Evolutionary conservation across 2,888 invertebrate species (phyloP), one percentile per base, ranked within the genome.

Genomic region (Rhogogaster chlorosoma): DNA sequence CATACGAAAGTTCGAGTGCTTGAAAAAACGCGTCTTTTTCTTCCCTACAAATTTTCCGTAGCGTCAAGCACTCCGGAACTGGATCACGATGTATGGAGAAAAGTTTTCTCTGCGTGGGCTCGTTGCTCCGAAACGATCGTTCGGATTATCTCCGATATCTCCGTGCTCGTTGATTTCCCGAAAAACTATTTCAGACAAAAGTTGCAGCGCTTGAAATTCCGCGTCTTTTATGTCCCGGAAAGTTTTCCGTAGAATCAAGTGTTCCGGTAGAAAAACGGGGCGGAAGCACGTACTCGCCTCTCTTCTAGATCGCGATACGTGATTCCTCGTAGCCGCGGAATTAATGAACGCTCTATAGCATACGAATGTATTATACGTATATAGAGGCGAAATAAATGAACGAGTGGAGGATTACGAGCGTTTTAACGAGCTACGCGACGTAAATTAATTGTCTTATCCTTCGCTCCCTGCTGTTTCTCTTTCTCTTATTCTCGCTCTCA

Each of bases 381-480:
- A 64, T 38, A 80, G 36, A 42, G 38, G 22, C 5, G 61, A 61
- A 64, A 80, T 61, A 67, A 75, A 18, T 83, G 53, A 73, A 49
- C 82, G 78, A 80, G 53, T n/a, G 6, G n/a, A 80, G 61, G 61
- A 91, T 92, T 92, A 91, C 92, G 91, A 91, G 91, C 92, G 92
- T 92, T 90, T 92, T 93, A 93, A 93, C 93, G 93, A 93, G 93
- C 93, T 92, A 89, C 92, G 89, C 92, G 91, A 92, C 93, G 91
- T 93, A 93, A 93, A 93, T 93, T 77, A 77, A 77, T 93, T 93
- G 93, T 93, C 93, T 93, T 93, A 93, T 93, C 92, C 93, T n/a
- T n/a, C n/a, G n/a, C 38, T 57, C 38, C 45, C 42, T 15, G 32
- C 18, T 32, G n/a, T 38, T 36, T 9, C 29, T 38, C 38, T n/a